Evolutionary conservation across 2,113 vertebrate genomes (phyloP), one percentile per base, ranked within the genome.

Genomic region (Gnathonemus echidnorhynchus): DNA sequence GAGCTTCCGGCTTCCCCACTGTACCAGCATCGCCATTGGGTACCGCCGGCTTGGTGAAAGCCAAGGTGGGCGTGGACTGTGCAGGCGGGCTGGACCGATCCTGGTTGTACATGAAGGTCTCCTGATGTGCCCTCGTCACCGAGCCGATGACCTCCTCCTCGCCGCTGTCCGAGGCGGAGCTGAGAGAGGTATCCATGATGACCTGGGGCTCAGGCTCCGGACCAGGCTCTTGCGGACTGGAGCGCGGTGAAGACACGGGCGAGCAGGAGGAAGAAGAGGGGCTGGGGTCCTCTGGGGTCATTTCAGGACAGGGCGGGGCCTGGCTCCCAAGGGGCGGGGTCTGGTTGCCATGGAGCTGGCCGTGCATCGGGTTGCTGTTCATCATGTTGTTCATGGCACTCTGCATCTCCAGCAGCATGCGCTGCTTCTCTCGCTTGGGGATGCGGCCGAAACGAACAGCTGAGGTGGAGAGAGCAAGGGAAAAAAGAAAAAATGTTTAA

Each of bases 301-400:
- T 35, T 46, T 94, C 50, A 35, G 53, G 58, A 87, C 46, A 4
- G 52, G 92, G 86, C 2, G 91, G 91, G 2, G 48, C 66, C 80
- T 92, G 89, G 89, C 56, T 91, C 90, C 52, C 48, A 0, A 92
- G 74, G 2, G 91, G 83, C 3, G 11, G 89, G 48, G 88, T 49
- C 87, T 92, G 94, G 92, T 49, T 93, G 91, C 89, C 85, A 46
- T 93, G 93, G 27, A 93, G 91, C 87, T 94, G 93, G 90, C 85
- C 46, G 15, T 90, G 88, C 7, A 91, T 90, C 80, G 91, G 91
- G 87, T 83, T 93, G 91, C 95, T 97, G 95, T 96, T 98, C 97
- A 98, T 98, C 97, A 98, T 98, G 92, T 97, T 98, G 95, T 97
- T 98, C 98, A 99, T 98, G 62, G 98, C 98, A 89, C 97, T 98